Evolutionary conservation across 1,140 invertebrate species (phyloP).

Genomic region (Lepeophtheirus salmonis): DNA sequence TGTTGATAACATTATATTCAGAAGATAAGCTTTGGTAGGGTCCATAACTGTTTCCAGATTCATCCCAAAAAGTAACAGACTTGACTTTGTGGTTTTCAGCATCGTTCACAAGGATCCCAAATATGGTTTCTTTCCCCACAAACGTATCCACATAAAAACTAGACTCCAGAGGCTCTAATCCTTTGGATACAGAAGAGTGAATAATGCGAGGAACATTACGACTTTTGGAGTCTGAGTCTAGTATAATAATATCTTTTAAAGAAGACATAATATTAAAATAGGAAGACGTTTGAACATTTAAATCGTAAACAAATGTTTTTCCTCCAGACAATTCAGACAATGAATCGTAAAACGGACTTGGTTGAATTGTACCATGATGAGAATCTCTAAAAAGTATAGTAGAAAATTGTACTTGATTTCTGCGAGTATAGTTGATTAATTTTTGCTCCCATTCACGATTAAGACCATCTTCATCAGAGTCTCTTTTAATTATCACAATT

Average conservation of each 20-base stretch:
- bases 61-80: conserved; percentile 16
- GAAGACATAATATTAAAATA: background rate
- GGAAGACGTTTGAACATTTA: background rate
- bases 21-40: conserved; percentile 11
- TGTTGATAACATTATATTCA: conserved; percentile 16
- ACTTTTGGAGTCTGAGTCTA: background rate
- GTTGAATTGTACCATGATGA: background rate
- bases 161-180: background rate
- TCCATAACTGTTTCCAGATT: conserved; percentile 13
- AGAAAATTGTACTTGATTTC: conserved; percentile 1
- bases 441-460: conserved; percentile 3
- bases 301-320: conserved; percentile 3
- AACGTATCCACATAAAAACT: conserved; percentile 7
- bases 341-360: conserved; percentile 9
- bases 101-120: conserved; percentile 15
- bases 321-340: conserved; percentile 13
- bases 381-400: conserved; percentile 3
- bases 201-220: conserved; percentile 1
- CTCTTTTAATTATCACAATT: conserved; percentile 12
- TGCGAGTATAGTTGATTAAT: background rate
- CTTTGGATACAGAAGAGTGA: background rate
- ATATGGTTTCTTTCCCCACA: background rate
- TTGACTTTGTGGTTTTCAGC: conserved; percentile 13
- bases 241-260: background rate
- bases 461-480: conserved; percentile 7